Evolutionary conservation across 2,888 invertebrate genomes (phyloP), one percentile per base, ranked within the genome.

Genomic region (Cheilosia vulpina): DNA sequence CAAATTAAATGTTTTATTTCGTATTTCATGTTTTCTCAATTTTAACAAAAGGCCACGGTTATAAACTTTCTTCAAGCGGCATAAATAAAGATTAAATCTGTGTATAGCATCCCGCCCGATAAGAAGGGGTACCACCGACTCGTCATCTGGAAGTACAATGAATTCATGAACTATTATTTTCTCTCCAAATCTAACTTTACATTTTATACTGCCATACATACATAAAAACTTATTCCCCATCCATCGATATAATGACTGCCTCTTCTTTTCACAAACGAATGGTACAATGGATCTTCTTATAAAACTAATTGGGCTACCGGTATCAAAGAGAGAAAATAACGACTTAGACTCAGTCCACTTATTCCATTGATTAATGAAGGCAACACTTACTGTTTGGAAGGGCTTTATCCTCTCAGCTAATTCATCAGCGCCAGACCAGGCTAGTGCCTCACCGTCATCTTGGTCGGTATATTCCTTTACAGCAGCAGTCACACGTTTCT

Each of bases 381-480:
- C 50, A 50, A 66, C 50, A 63, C 50, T 69, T 31, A 31, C 88
- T 24, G 19, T 60, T 60, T 60, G 58, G 13, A 34, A 60, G 2
- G 53, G 15, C 21, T 24, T 11, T 11, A 57, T 34, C 13, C 19
- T 38, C 38, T 57, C 34, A 13, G 38, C 57, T 57, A 57, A 9
- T 17, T 19, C 58, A 4, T 58, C 52, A 24, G 9, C 31, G 31
- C 31, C 31, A 31, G 31, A 31, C 9, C 31, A 31, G 31, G 34
- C 21, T 9, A 24, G 13, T 24, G 15, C 9, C 34, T 65, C 19
- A 7, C 41, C 19, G 9, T 27, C 34, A 7, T 24, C 27, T 31
- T 19, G 15, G 31, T 50, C 50, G 6, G 2, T 50, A 43, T n/a
- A 43, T 6, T 63, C 47, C 50, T 63, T 11, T 11, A 63, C 50